A percentile compares a stretch with the other conserved stretches of the same genome.
Conservation (phyloP, 1,140 invertebrate genomes). For the Grapholita molesta region DNA sequence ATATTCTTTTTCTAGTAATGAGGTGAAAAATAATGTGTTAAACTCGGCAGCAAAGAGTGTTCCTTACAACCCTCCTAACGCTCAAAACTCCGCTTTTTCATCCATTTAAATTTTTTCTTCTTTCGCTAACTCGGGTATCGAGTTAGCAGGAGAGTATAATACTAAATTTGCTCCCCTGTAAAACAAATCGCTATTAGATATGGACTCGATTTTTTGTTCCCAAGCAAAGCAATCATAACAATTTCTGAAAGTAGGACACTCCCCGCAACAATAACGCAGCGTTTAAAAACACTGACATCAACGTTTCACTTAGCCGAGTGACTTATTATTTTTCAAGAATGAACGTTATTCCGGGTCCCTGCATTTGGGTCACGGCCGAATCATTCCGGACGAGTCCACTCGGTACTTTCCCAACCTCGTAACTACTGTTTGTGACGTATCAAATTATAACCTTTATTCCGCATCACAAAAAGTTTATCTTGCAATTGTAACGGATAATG, state of each 20-base stretch:
- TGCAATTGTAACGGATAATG: not conserved
- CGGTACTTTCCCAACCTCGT: not conserved
- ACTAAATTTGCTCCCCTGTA: no score
- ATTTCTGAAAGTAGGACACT: not conserved
- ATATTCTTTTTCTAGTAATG: no score
- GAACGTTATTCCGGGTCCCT: conserved; percentile 1
- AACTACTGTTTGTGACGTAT: not conserved
- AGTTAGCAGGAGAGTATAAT: no score
- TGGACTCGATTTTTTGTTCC: no score
- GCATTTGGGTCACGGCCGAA: conserved; percentile 11
- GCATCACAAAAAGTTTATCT: not conserved
- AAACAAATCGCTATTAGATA: no score
- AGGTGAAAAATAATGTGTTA: no score
- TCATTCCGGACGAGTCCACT: not conserved
- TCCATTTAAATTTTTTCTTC: no score
- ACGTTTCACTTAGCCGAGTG: conserved; percentile 14
- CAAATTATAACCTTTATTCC: not conserved
- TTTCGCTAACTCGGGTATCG: no score
- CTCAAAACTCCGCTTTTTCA: no score
- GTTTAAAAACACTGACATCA: conserved; percentile 10
- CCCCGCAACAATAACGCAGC: not conserved
- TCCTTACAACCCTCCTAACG: no score
- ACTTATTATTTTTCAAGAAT: conserved; percentile 17
- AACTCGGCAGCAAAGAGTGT: no score
- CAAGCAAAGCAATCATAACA: not conserved